Conservation (phyloP, 2,888 invertebrate genomes). For the Ctenicera cuprea region DNA sequence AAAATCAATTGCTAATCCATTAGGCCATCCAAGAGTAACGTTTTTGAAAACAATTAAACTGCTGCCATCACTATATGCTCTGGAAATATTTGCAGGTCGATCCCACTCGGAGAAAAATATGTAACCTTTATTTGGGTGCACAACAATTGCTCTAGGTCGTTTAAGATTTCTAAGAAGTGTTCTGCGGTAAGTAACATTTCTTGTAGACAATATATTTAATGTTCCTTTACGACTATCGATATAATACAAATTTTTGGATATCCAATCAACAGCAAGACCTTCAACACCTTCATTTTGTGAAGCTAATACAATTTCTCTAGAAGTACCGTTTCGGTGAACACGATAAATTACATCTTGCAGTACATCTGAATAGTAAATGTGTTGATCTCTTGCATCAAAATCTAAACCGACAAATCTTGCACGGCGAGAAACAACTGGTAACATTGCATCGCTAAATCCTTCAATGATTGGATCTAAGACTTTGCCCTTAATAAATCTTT, state of each 20-base stretch:
- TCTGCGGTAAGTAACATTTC: constrained; percentile 88
- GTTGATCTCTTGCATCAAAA: constrained; percentile 92
- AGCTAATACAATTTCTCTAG: constrained; percentile 91
- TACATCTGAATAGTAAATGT: constrained; percentile 98
- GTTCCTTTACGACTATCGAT: constrained; percentile 96
- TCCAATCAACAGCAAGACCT: constrained; percentile 97
- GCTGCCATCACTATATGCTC: constrained; percentile 93
- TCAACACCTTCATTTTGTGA: constrained; percentile 98
- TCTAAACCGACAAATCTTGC: constrained; percentile 97
- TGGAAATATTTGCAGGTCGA: constrained; percentile 95
- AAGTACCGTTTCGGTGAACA: constrained; percentile 86
- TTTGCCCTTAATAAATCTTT: constrained; percentile 95
- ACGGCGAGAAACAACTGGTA: constrained; percentile 93
- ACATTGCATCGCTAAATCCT: constrained; percentile 95
- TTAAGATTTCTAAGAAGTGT: constrained; percentile 91
- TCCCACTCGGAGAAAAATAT: constrained; percentile 98
- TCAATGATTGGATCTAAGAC: constrained; percentile 91
- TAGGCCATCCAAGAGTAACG: constrained; percentile 97
- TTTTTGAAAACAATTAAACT: constrained; percentile 91
- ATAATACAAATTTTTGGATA: constrained; percentile 95
- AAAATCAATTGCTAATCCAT: constrained; percentile 96
- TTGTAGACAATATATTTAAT: constrained; percentile 92
- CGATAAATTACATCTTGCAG: constrained; percentile 95
- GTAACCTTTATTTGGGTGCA: constrained; percentile 95
- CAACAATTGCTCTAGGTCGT: constrained; percentile 95